A percentile compares a stretch with the other conserved stretches of the same genome.
Conservation (phyloP, 2,888 invertebrate genomes). For the Euplagia quadripunctaria region DNA sequence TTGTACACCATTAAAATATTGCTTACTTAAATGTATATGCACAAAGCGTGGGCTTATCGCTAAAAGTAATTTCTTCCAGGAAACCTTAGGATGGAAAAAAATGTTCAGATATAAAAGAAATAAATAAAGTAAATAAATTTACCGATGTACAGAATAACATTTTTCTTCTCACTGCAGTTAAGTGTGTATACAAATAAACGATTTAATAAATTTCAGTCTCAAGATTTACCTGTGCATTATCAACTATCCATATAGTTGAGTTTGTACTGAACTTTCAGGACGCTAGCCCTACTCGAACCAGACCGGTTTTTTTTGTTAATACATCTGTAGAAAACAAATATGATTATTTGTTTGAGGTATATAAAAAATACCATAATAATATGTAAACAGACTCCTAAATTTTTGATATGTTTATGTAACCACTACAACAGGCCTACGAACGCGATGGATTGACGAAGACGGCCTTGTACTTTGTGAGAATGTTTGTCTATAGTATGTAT, state of each 20-base stretch:
- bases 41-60: no score
- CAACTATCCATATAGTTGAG: neutral
- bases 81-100: no score
- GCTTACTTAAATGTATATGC: no score
- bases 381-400: neutral
- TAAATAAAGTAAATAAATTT: no score
- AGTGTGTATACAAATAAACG: no score
- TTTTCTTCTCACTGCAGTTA: no score
- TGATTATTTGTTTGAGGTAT: neutral
- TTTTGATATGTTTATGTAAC: neutral
- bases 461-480: neutral
- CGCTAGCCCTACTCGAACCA: neutral
- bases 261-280: neutral
- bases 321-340: neutral
- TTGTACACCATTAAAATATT: no score
- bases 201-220: neutral
- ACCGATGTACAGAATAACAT: no score
- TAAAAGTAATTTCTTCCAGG: no score
- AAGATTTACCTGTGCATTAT: neutral
- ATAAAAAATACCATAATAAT: neutral
- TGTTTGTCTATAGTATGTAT: neutral
- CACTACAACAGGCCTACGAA: neutral
- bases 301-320: neutral
- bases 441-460: neutral
- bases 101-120: no score